These are phyloP conservation scores for Panonychus citri DNA, from an alignment of 1,140 invertebrate genomes.

Conservation along the genomic window DNA sequence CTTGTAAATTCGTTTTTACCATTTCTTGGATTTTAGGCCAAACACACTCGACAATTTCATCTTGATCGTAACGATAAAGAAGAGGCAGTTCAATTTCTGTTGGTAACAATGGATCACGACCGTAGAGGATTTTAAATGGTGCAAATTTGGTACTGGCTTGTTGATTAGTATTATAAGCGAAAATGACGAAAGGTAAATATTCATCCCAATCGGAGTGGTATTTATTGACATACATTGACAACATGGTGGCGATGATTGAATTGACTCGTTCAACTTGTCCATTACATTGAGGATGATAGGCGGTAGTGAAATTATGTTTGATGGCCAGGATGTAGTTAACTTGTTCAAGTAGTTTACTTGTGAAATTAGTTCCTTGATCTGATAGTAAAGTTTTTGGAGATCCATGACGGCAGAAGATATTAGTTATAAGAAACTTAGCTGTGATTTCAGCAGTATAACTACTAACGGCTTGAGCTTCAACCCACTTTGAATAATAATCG, in stretches of 20 bases:
- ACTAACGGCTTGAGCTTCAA: constrained; percentile 10
- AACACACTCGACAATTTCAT: background rate
- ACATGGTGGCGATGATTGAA: background rate
- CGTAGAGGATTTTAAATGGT: background rate
- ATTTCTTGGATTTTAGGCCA: background rate
- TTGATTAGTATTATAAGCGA: background rate
- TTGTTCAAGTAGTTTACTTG: background rate
- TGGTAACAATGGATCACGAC: background rate
- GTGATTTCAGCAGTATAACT: constrained; percentile 1
- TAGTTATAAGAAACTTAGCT: constrained; percentile 15
- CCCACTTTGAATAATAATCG: constrained; percentile 17
- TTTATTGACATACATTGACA: constrained; percentile 7
- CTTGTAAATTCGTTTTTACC: background rate
- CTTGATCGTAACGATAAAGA: background rate
- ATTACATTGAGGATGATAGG: background rate
- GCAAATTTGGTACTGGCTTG: background rate
- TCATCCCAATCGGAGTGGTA: background rate
- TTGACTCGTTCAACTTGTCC: background rate
- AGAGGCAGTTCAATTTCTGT: background rate
- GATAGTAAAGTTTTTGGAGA: constrained; percentile 16
- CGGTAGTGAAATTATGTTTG: constrained; percentile 8
- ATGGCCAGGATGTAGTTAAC: constrained; percentile 4
- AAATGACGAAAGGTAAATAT: background rate
- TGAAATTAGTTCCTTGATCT: constrained; percentile 5
- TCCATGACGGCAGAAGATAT: constrained; percentile 22